Evolutionary conservation across 1,140 invertebrate species (phyloP).

Genomic region (Lamellibrachia luymesi): DNA sequence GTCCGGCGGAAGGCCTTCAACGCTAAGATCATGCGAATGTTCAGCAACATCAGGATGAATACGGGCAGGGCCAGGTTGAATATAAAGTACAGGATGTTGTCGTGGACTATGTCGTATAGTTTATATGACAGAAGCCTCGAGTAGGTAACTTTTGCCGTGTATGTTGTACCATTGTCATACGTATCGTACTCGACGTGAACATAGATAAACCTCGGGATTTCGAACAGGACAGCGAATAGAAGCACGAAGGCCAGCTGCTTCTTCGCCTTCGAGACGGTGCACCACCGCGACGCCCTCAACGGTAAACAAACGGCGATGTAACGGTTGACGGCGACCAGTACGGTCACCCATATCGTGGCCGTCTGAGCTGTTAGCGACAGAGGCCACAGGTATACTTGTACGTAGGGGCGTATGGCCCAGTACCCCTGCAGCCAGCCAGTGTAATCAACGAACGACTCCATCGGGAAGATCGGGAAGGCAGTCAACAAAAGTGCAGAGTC

Average conservation of each 20-base stretch:
- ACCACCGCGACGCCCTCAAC: conserved; percentile 19
- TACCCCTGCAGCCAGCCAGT: conserved; percentile 6
- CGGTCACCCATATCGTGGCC: conserved; percentile 29
- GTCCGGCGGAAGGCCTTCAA: conserved; percentile 25
- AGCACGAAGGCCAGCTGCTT: conserved; percentile 25
- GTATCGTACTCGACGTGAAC: not conserved
- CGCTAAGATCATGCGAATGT: conserved; percentile 27
- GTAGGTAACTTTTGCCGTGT: not conserved
- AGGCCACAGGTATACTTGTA: conserved; percentile 14
- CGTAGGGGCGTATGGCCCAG: not conserved
- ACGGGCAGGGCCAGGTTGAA: conserved; percentile 27
- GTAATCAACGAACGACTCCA: conserved; percentile 16
- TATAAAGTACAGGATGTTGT: conserved; percentile 27
- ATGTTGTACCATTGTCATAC: not conserved
- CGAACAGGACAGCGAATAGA: conserved; percentile 21
- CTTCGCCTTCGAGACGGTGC: conserved; percentile 21
- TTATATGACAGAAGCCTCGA: not conserved
- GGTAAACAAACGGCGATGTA: conserved; percentile 29
- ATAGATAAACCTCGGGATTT: conserved; percentile 20
- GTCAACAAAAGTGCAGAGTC: conserved; percentile 20
- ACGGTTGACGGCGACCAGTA: conserved; percentile 26
- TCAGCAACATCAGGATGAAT: conserved; percentile 25
- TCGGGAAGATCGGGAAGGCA: conserved; percentile 18
- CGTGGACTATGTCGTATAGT: conserved; percentile 20
- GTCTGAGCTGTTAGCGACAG: conserved; percentile 21